Percentiles rank a stretch among this genome's conserved stretches.
phyloP scores from a whole-genome alignment of 2,888 invertebrate species.

The Bimastos eiseni region DNA sequence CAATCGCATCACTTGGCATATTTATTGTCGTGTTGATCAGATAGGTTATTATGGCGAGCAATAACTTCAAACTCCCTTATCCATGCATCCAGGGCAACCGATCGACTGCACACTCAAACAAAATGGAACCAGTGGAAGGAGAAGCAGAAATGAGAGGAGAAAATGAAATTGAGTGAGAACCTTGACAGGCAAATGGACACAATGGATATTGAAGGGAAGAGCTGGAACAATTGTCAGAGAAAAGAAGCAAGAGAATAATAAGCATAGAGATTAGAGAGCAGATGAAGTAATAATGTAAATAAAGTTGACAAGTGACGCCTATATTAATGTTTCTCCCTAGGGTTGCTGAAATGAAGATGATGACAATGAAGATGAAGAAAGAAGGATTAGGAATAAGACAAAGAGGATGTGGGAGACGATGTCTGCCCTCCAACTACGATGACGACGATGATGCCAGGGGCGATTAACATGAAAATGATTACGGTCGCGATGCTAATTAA shows the following conservation, averaged over 20 bases:
- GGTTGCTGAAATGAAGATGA: neutral
- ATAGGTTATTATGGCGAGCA: neutral
- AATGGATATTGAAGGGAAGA: neutral
- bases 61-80: neutral
- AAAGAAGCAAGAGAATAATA: too few species aligned
- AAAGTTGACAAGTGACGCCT: too few species aligned
- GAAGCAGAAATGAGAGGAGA: neutral
- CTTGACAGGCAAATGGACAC: too few species aligned
- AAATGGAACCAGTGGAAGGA: neutral
- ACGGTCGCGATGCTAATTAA: neutral
- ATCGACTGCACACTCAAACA: neutral
- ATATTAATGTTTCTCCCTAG: neutral
- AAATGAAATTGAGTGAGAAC: neutral
- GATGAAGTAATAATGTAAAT: too few species aligned
- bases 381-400: neutral
- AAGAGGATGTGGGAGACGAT: neutral
- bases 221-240: neutral
- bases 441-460: neutral
- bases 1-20: neutral
- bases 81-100: neutral
- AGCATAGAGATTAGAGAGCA: too few species aligned
- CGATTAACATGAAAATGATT: neutral
- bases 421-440: neutral
- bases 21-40: neutral
- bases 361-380: neutral